These are phyloP conservation scores for Nibea coibor DNA, from an alignment of 2,113 vertebrate genomes.

Conservation along the genomic window DNA sequence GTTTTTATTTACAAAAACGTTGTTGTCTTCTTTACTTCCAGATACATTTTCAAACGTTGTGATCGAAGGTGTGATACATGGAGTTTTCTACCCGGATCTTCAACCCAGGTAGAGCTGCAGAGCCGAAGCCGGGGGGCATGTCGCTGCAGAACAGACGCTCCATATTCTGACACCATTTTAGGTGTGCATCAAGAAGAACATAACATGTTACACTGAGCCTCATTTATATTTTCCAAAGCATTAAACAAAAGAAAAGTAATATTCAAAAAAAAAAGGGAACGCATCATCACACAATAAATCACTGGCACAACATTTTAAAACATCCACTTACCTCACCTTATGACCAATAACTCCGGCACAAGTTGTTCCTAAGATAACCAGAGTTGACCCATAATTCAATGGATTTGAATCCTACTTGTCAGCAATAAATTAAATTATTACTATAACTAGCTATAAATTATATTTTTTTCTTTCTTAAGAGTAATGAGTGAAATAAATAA, in stretches of 20 bases:
- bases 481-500: not conserved
- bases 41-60: conserved; percentile 84
- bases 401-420: not conserved
- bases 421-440: conserved; percentile 1
- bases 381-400: not conserved
- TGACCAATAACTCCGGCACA: not conserved
- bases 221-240: conserved; percentile 26
- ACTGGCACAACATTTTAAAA: conserved; percentile 19
- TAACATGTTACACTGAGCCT: conserved; percentile 47
- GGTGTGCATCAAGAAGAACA: conserved; percentile 31
- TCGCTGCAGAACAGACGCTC: conserved; percentile 2
- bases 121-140: not conserved
- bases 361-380: not conserved
- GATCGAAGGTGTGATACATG: conserved; percentile 85
- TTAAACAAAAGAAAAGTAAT: not conserved
- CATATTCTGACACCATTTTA: conserved; percentile 18
- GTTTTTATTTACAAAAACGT: not conserved
- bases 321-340: not conserved
- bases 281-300: not conserved
- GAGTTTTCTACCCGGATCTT: conserved; percentile 84
- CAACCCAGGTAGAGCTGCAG: conserved; percentile 81
- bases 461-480: not conserved
- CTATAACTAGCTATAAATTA: not conserved
- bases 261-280: not conserved
- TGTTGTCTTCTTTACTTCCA: conserved; percentile 41